phyloP scores from a whole-genome alignment of 2,888 invertebrate genomes.

The Acrocera orbiculus region DNA sequence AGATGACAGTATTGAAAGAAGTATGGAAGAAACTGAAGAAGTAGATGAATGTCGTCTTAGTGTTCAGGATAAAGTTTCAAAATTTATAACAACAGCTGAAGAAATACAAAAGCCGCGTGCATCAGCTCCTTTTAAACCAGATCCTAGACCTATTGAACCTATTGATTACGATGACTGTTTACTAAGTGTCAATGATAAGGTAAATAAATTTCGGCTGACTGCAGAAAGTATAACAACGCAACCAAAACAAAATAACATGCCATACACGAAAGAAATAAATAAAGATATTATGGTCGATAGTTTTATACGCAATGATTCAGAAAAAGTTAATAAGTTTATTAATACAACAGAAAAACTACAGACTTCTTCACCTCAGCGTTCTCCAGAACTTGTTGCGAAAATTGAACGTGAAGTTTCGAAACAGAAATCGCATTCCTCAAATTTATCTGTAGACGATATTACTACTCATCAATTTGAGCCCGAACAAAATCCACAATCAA shows the following conservation, averaged over 20 bases:
- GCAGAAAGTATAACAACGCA: constrained; percentile 36
- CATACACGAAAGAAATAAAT: constrained; percentile 38
- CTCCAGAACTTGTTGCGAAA: constrained; percentile 34
- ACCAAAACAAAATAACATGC: constrained; percentile 28
- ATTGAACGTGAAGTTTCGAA: constrained; percentile 26
- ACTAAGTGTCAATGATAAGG: constrained; percentile 46
- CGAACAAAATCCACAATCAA: constrained; percentile 8
- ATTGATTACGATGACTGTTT: constrained; percentile 35
- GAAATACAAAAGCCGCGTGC: constrained; percentile 29
- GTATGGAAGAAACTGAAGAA: constrained; percentile 23
- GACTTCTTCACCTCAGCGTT: constrained; percentile 26
- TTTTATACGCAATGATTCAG: constrained; percentile 43
- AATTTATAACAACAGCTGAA: constrained; percentile 41
- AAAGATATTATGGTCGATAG: constrained; percentile 40
- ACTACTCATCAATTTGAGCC: constrained; percentile 9
- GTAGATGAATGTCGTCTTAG: constrained; percentile 46
- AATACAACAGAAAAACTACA: constrained; percentile 40
- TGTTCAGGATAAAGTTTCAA: constrained; percentile 50
- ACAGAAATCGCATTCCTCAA: too few relatives aligned
- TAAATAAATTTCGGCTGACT: constrained; percentile 43
- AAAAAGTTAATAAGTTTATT: constrained; percentile 46
- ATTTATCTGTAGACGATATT: constrained; percentile 13
- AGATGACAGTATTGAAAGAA: constrained; percentile 24
- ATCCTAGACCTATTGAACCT: constrained; percentile 8
- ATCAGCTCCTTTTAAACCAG: constrained; percentile 23